Evolutionary conservation across 1,140 invertebrate species (phyloP).

Genomic region (Trachelipus rathkii): DNA sequence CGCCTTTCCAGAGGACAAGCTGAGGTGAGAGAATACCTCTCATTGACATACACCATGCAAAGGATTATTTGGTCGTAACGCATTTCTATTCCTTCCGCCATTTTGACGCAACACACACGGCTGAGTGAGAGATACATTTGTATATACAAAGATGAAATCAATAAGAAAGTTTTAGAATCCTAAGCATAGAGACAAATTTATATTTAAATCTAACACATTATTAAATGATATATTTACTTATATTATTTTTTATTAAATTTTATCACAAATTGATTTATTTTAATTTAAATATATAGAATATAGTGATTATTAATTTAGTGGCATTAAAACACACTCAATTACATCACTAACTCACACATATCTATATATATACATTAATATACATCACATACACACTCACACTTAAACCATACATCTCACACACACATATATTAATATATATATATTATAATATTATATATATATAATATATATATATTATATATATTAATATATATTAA

Average conservation of each 20-base stretch:
- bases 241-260: neutral
- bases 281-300: neutral
- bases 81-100: slow-evolving; percentile 62
- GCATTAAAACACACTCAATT: too few relatives aligned
- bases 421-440: too few relatives aligned
- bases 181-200: neutral
- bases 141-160: too few relatives aligned
- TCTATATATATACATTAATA: too few relatives aligned
- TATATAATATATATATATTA: too few relatives aligned
- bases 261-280: neutral
- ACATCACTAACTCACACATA: too few relatives aligned
- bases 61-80: slow-evolving; percentile 76
- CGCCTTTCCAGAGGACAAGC: slow-evolving; percentile 41
- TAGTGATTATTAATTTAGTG: too few relatives aligned
- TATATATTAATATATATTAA: too few relatives aligned
- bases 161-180: neutral
- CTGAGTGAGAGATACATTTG: slow-evolving; percentile 54
- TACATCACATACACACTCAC: too few relatives aligned
- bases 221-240: neutral
- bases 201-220: neutral
- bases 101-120: slow-evolving; percentile 71
- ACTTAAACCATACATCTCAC: too few relatives aligned
- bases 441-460: too few relatives aligned
- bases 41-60: slow-evolving; percentile 72
- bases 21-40: slow-evolving; percentile 49